These are phyloP conservation scores for Temnopleurus reevesii DNA, from an alignment of 53 echinoderm and acorn worm genomes.

Conservation along the genomic window DNA sequence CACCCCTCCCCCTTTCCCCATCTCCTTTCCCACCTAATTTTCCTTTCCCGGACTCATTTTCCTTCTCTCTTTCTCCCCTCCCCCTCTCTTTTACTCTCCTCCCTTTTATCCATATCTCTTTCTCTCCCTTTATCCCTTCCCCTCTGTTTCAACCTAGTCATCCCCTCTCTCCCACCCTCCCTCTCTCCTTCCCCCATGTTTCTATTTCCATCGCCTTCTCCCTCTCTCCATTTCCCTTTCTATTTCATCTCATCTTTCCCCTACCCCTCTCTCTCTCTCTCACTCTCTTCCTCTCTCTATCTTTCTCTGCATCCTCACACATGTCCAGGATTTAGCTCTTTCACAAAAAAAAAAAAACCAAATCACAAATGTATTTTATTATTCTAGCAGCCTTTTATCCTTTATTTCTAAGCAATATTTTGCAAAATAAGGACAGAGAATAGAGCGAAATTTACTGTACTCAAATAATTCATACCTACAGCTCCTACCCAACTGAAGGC, in stretches of 20 bases:
- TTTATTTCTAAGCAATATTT: slow-evolving; percentile 49
- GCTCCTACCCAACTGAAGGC: slow-evolving; percentile 18
- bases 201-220: not conserved
- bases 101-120: too few relatives aligned
- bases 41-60: too few relatives aligned
- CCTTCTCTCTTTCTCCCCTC: not conserved
- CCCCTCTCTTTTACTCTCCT: not conserved
- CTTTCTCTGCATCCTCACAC: too few relatives aligned
- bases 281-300: not conserved
- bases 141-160: not conserved
- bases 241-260: not conserved
- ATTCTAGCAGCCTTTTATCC: slow-evolving; percentile 52
- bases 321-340: too few relatives aligned
- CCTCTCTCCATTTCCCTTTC: not conserved
- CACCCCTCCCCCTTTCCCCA: too few relatives aligned
- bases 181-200: too few relatives aligned
- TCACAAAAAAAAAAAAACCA: not conserved
- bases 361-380: not conserved
- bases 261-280: not conserved
- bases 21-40: too few relatives aligned
- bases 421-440: slow-evolving; percentile 8
- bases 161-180: too few relatives aligned
- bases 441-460: slow-evolving; percentile 13
- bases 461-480: not conserved
- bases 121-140: not conserved